Conservation (phyloP, 2,797 vertebrate species). For the Coranthus polyacanthus region DNA sequence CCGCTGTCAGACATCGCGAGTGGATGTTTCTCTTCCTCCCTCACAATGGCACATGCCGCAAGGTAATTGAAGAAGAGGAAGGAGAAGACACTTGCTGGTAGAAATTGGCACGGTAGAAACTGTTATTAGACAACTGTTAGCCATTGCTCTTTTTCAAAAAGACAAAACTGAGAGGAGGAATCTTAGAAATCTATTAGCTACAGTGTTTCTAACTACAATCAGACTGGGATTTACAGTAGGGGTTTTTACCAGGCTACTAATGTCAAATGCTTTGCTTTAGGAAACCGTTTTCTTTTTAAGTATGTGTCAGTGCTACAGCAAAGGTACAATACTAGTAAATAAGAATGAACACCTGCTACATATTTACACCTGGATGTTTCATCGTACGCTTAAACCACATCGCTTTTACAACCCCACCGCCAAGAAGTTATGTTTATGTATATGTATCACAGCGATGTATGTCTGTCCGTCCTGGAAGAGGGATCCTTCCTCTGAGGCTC, state of each 20-base stretch:
- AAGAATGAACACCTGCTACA: neutral
- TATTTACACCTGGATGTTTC: constrained; percentile 27
- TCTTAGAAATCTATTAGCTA: constrained; percentile 37
- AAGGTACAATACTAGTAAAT: neutral
- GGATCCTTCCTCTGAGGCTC: too few species aligned
- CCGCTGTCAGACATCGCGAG: constrained; percentile 61
- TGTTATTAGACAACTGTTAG: constrained; percentile 61
- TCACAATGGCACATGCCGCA: constrained; percentile 84
- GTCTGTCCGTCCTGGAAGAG: too few species aligned
- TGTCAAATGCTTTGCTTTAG: neutral
- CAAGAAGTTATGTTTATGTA: neutral
- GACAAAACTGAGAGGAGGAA: constrained; percentile 23
- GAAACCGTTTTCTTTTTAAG: neutral
- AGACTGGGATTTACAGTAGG: constrained; percentile 18
- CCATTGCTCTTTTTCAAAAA: constrained; percentile 50
- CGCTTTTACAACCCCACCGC: too few species aligned
- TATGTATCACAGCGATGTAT: too few species aligned
- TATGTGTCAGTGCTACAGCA: constrained; percentile 14
- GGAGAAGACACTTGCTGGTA: constrained; percentile 95
- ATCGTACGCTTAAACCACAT: constrained; percentile 3
- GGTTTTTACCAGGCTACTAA: neutral
- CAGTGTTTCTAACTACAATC: constrained; percentile 13
- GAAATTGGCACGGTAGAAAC: constrained; percentile 89
- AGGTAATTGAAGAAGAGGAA: constrained; percentile 78
- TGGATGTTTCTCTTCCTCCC: constrained; percentile 53